Evolutionary conservation across 64 coral and sea anemone genomes (phyloP).

Genomic region (Actinia tenebrosa): DNA sequence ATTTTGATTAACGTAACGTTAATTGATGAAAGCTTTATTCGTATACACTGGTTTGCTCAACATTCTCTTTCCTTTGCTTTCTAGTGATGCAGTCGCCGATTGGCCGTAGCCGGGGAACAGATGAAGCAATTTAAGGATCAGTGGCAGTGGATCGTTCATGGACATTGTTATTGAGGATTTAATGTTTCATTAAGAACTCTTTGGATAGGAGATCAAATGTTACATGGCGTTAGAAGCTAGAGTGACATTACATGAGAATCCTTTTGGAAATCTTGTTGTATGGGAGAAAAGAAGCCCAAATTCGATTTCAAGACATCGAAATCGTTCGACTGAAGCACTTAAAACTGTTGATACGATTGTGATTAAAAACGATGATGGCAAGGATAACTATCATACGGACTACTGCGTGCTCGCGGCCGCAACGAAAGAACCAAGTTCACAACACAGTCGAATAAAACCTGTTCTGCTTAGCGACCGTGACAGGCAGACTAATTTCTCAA

Average conservation of each 20-base stretch:
- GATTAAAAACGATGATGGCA: slow-evolving; percentile 42
- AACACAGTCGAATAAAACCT: slow-evolving; percentile 35
- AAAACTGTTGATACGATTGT: slow-evolving; percentile 75
- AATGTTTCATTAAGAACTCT: slow-evolving; percentile 16
- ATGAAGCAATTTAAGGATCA: slow-evolving; percentile 43
- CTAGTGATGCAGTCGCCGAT: slow-evolving; percentile 16
- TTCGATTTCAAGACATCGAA: slow-evolving; percentile 75
- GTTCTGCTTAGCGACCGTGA: slow-evolving; percentile 61
- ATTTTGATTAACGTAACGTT: slow-evolving; percentile 96
- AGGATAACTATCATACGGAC: slow-evolving; percentile 70
- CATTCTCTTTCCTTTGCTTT: slow-evolving; percentile 29
- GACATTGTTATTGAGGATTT: slow-evolving; percentile 11
- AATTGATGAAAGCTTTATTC: slow-evolving; percentile 98
- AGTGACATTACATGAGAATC: slow-evolving; percentile 83
- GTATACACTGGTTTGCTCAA: slow-evolving; percentile 45
- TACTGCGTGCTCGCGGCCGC: slow-evolving; percentile 82
- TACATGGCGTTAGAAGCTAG: slow-evolving; percentile 88
- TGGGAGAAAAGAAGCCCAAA: slow-evolving; percentile 77
- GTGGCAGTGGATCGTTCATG: not conserved
- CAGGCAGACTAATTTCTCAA: slow-evolving; percentile 37
- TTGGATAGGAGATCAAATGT: slow-evolving; percentile 76
- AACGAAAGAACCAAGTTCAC: slow-evolving; percentile 40
- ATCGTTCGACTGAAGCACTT: slow-evolving; percentile 41
- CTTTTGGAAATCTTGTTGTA: slow-evolving; percentile 73
- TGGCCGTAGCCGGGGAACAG: slow-evolving; percentile 18